These are phyloP conservation scores for Oscarella lobularis DNA, from an alignment of 37 sponge, comb jelly and placozoan species.

Conservation along the genomic window DNA sequence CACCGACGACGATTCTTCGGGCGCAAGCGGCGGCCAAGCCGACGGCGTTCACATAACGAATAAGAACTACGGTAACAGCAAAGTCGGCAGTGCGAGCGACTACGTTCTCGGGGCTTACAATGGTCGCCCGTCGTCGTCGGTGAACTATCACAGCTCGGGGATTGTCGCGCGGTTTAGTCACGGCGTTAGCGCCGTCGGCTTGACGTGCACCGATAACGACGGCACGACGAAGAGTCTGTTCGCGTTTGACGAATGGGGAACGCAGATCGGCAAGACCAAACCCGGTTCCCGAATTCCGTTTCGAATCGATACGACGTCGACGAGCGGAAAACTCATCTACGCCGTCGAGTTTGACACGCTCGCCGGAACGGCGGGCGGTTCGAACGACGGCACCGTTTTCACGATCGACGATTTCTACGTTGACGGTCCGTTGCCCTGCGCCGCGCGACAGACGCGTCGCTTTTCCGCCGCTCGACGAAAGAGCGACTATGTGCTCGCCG, in stretches of 20 bases:
- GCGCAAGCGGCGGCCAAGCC: neutral
- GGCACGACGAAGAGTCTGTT: neutral
- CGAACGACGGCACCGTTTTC: neutral
- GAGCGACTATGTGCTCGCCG: neutral
- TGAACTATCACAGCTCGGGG: neutral
- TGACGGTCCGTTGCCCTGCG: neutral
- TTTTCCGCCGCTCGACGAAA: neutral
- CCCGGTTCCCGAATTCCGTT: neutral
- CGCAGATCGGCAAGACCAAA: neutral
- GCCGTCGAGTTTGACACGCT: neutral
- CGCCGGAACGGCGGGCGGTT: slow-evolving; percentile 1
- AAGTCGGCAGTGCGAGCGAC: neutral
- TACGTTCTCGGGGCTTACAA: neutral
- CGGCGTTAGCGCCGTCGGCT: neutral
- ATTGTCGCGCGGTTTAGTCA: neutral
- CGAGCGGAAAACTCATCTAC: neutral
- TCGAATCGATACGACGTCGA: neutral
- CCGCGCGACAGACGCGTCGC: neutral
- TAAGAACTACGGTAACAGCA: neutral
- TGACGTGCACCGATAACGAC: neutral
- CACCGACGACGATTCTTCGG: slow-evolving; percentile 1
- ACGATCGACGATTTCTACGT: neutral
- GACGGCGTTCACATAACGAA: slow-evolving; percentile 2
- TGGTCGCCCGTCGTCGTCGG: neutral
- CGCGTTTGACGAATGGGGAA: neutral